phyloP scores from a whole-genome alignment of 2,888 invertebrate species.

The Conomelus anceps region DNA sequence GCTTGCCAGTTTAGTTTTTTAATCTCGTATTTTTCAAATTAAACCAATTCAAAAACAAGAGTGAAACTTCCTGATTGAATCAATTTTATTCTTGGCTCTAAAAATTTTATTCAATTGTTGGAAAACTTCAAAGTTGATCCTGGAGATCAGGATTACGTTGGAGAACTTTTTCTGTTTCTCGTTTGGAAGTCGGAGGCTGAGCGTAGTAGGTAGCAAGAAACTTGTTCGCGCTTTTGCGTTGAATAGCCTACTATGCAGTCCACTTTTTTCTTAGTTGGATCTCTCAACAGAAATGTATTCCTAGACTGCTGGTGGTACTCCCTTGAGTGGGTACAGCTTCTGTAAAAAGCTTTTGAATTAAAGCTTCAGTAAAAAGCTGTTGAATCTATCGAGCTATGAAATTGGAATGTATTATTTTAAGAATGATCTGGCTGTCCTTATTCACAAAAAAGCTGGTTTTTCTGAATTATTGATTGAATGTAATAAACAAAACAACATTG shows the following conservation, averaged over 20 bases:
- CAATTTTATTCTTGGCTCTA: background rate
- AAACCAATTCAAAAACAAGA: background rate
- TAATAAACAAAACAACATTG: no score
- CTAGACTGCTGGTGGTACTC: background rate
- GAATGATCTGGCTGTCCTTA: no score
- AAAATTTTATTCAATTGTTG: background rate
- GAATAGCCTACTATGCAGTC: background rate
- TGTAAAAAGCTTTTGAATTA: background rate
- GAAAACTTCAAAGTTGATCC: background rate
- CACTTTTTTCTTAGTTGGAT: background rate
- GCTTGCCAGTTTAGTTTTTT: no score
- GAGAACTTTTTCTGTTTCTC: background rate
- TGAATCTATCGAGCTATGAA: background rate
- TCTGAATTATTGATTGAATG: no score
- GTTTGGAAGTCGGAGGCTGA: background rate
- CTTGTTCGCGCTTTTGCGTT: background rate
- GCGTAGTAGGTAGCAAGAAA: background rate
- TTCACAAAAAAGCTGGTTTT: no score
- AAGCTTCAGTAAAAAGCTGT: background rate
- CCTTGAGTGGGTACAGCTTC: background rate
- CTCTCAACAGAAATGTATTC: background rate
- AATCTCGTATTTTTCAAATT: background rate
- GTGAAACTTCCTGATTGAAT: background rate
- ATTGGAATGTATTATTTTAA: background rate
- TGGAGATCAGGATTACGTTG: background rate